Evolutionary conservation across 2,888 invertebrate species (phyloP).

Genomic region (Drosophila dives): DNA sequence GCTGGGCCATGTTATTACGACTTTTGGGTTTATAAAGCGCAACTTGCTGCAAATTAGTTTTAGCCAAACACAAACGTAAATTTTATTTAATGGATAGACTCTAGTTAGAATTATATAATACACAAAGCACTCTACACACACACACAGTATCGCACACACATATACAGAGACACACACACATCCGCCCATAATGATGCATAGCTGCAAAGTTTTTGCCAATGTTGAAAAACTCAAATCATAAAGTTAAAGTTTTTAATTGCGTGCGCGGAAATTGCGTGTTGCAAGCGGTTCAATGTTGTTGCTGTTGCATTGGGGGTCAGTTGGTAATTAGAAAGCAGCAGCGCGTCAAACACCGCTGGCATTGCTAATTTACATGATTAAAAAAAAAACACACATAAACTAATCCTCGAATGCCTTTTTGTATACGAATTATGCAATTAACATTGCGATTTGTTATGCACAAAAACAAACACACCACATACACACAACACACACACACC

Average conservation of each 20-base stretch:
- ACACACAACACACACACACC: not conserved
- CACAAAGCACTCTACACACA: not conserved
- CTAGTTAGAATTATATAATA: constrained; percentile 17
- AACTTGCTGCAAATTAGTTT: constrained; percentile 20
- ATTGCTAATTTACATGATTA: constrained; percentile 49
- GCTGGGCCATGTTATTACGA: constrained; percentile 22
- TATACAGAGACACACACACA: constrained; percentile 1
- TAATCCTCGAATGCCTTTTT: not conserved
- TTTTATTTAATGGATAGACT: constrained; percentile 28
- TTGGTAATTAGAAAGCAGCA: constrained; percentile 29
- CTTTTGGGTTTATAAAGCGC: constrained; percentile 12
- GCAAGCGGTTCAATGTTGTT: not conserved
- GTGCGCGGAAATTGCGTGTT: constrained; percentile 9
- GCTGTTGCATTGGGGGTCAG: constrained; percentile 22
- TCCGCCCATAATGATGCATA: not conserved
- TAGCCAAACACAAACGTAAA: constrained; percentile 18
- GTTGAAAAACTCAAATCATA: constrained; percentile 36
- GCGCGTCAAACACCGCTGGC: constrained; percentile 35
- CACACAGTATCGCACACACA: not conserved
- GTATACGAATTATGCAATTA: constrained; percentile 41
- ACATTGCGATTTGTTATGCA: constrained; percentile 32
- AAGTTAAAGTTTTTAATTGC: constrained; percentile 55
- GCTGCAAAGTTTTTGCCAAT: constrained; percentile 17
- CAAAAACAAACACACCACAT: not conserved
- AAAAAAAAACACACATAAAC: constrained; percentile 7